Base-by-base conservation (phyloP, 2,797 vertebrate species). In the Sebastes jordani region DNA sequence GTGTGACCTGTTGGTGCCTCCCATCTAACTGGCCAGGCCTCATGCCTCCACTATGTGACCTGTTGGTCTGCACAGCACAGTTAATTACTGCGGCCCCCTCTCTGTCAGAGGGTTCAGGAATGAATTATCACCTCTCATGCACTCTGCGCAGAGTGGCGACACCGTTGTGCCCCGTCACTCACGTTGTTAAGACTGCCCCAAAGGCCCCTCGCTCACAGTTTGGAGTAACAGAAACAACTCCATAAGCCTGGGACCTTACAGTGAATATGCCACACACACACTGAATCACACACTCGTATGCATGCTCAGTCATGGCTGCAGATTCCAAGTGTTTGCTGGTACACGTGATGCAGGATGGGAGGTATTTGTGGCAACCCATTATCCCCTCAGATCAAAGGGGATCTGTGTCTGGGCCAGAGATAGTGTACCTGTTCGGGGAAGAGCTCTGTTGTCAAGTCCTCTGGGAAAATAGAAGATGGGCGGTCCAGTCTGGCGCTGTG, bases 341-440 rank as follows among this genome's bases (percentile, higher is more conserved):
- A 85, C 79, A 87, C 23, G 59, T 91, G 86, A 90, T 86, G 68
- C 80, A 61, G 80, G 80, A 80, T 46, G 59, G 49, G 81, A 86
- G 77, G 87, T 93, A 93, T 94, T 93, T 93, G 85, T 92, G 87
- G 88, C 87, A 78, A 75, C 84, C 75, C 74, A 68, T 91, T 88
- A 92, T 95, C 90, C 90, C 81, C 88, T 86, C 84, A 88, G 92
- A 94, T 94, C 90, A 92, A 88, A 92, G 49, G 42, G 84, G 91
- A 92, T 94, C 91, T 92, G 67, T 14, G 66, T 83, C 46, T 87
- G 64, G 85, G 83, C 88, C 85, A 80, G 27, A 74, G 81, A 90
- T 71, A 77, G 85, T 80, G 75, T 90, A 91, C 85, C 87, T 90
- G 88, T 84, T 79, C 29, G 9, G 63, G 54, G 74, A 80, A 38